Conservation (phyloP, 2,888 invertebrate species). For the Tyria jacobaeae region DNA sequence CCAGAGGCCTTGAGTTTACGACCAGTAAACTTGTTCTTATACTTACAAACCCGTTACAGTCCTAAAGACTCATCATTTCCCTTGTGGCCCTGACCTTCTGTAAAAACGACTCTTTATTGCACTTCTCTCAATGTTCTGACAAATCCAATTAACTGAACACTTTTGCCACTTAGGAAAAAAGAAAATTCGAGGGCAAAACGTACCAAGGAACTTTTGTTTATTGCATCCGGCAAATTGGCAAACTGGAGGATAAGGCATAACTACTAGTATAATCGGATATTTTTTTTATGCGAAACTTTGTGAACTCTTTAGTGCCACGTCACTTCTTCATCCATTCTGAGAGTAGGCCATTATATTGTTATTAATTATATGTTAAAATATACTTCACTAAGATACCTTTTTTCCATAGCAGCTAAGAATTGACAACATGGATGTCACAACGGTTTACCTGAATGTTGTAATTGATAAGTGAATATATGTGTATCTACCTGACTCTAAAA, state of each 20-base stretch:
- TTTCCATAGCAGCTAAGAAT: too few species aligned
- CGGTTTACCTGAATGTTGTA: too few species aligned
- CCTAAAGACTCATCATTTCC: slow-evolving; percentile 2
- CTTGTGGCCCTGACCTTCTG: not conserved
- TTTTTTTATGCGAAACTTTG: too few species aligned
- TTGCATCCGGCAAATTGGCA: not conserved
- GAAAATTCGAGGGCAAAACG: not conserved
- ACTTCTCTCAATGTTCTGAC: not conserved
- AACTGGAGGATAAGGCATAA: not conserved
- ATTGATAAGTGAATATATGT: too few species aligned
- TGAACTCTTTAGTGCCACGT: too few species aligned
- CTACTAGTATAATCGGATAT: not conserved
- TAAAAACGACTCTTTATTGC: not conserved
- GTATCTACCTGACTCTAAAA: too few species aligned
- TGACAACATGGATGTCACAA: too few species aligned
- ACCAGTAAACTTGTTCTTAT: slow-evolving; percentile 11
- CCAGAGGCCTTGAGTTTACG: slow-evolving; percentile 12
- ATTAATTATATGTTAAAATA: too few species aligned
- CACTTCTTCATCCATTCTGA: too few species aligned
- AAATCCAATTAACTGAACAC: slow-evolving; percentile 5
- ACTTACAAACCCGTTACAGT: slow-evolving; percentile 9
- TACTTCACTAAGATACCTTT: too few species aligned
- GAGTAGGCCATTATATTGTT: too few species aligned
- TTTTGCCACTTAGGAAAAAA: slow-evolving; percentile 10
- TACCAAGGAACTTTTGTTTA: not conserved